Conservation (phyloP, 1,140 invertebrate genomes). For the Brachystomella parvula region DNA sequence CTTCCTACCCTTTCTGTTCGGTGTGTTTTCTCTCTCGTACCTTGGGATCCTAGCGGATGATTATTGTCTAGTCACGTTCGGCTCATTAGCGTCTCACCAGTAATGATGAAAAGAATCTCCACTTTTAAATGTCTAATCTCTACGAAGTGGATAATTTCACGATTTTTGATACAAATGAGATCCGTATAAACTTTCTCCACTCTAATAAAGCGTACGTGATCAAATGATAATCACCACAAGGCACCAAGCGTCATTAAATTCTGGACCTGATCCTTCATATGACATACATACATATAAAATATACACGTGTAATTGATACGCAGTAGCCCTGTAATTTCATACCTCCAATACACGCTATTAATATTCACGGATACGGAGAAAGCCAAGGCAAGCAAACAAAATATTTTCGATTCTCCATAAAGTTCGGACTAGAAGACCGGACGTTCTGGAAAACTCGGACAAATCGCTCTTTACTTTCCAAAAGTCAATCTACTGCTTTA, state of each 20-base stretch:
- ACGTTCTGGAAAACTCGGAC: too few relatives aligned
- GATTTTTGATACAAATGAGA: neutral
- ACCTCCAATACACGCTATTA: neutral
- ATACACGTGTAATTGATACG: neutral
- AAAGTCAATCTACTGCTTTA: too few relatives aligned
- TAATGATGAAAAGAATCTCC: neutral
- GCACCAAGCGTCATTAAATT: too few relatives aligned
- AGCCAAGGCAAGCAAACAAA: too few relatives aligned
- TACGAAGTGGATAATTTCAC: neutral
- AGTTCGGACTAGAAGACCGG: too few relatives aligned
- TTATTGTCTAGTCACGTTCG: conserved; percentile 2
- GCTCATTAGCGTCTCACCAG: conserved; percentile 9
- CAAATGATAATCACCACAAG: neutral
- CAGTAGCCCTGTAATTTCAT: neutral
- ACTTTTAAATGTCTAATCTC: neutral
- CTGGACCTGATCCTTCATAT: neutral
- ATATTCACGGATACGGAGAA: too few relatives aligned
- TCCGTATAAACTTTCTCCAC: too few relatives aligned
- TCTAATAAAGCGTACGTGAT: too few relatives aligned
- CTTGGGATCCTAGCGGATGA: neutral
- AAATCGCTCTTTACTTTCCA: too few relatives aligned
- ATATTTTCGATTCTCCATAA: too few relatives aligned
- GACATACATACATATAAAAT: neutral
- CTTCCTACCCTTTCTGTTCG: too few relatives aligned
- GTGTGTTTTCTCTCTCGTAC: too few relatives aligned